Conservation (phyloP, 2,888 invertebrate species). For the Pterobdella sp. region DNA sequence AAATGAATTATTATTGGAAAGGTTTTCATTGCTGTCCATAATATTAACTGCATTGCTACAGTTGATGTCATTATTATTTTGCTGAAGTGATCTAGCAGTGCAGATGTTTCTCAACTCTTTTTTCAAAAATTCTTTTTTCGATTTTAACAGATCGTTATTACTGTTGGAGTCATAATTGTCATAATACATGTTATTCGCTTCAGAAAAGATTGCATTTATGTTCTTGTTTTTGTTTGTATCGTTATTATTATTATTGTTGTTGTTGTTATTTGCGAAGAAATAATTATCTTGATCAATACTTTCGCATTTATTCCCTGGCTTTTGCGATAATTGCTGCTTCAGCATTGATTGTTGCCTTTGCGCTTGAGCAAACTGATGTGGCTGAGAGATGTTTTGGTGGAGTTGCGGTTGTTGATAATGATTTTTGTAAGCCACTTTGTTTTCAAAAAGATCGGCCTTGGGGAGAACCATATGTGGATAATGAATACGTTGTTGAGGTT, state of each 20-base stretch:
- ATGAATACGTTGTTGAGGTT: background rate
- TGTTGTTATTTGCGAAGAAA: background rate
- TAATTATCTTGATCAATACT: background rate
- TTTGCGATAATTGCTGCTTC: background rate
- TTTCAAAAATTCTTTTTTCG: conserved; percentile 21
- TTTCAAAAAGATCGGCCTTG: background rate
- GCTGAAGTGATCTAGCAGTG: conserved; percentile 21
- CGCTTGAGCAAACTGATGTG: background rate
- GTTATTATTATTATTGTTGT: background rate
- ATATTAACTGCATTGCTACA: background rate
- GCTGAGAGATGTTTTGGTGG: background rate
- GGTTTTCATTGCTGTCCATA: background rate
- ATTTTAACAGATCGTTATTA: background rate
- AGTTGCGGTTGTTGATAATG: conserved; percentile 1
- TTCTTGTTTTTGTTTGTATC: background rate
- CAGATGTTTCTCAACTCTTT: conserved; percentile 29
- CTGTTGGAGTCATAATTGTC: background rate
- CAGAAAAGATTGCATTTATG: background rate
- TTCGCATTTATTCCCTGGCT: background rate
- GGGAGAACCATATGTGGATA: background rate
- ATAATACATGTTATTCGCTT: no score
- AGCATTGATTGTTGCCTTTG: background rate
- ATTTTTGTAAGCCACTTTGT: background rate
- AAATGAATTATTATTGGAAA: conserved; percentile 6
- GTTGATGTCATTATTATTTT: background rate